Evolutionary conservation across 2,797 vertebrate genomes (phyloP), one percentile per base, ranked within the genome.

Genomic region (Myotis vivesi): DNA sequence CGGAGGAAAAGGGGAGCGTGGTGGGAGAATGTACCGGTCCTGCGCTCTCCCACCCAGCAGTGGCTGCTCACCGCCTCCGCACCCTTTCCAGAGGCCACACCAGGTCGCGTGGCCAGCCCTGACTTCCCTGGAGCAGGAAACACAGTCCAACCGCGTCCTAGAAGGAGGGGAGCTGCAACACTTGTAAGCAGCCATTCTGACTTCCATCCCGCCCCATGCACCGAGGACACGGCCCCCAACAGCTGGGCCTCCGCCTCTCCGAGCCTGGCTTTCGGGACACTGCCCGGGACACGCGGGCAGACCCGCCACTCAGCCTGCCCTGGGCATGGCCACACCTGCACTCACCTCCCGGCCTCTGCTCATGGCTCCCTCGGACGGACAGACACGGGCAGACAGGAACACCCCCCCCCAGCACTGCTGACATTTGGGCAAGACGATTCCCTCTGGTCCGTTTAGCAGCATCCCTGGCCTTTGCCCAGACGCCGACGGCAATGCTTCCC

Each of bases 131-230:
- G 66, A 33, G 44, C 30, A 80, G 30, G 41, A 57, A 49, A 41
- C 36, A 51, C n/a, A 30, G n/a, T 28, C n/a, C 41, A 20, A 38
- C 25, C 9, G 0, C 6, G 9, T 53, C 55, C 30, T 17, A 16
- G 57, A 44, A 82, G 36, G 25, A 79, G 22, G 55, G 28, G 17
- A 41, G 19, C 41, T 16, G 15, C 66, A 5, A 3, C 17, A 62
- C 69, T 38, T 36, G 30, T 75, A 28, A 44, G 30, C 8, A 15
- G 51, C 30, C 30, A 7, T 28, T 5, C 2, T 10, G 51, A 59
- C 33, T 7, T 51, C 17, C 6, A 41, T 3, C 3, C 53, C 6
- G 2, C 53, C 53, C 8, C 10, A 0, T 0, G 30, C 22, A 6
- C 25, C 2, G 49, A 91, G 64, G 77, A 49, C 51, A 36, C 9